These are phyloP conservation scores for Blomia tropicalis DNA, from an alignment of 2,888 invertebrate genomes.

Conservation along the genomic window DNA sequence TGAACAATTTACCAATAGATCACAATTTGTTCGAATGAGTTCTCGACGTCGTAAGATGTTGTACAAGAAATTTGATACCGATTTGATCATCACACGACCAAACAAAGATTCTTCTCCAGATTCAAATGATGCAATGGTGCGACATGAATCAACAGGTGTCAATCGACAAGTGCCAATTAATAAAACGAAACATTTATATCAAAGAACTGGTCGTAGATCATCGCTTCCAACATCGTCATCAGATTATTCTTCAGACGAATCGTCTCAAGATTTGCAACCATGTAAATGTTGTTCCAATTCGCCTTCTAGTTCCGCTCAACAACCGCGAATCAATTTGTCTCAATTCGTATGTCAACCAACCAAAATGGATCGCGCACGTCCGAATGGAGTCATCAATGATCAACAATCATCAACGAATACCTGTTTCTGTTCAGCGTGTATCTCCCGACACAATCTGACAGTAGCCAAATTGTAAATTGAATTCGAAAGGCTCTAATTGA, in stretches of 20 bases:
- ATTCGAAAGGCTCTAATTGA: too few relatives aligned
- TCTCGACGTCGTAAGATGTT: conserved; percentile 3
- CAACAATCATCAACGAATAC: background rate
- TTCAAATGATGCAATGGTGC: too few relatives aligned
- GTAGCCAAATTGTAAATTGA: background rate
- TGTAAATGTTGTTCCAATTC: background rate
- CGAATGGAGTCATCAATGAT: background rate
- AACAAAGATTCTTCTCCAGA: background rate
- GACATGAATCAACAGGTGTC: too few relatives aligned
- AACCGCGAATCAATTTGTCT: background rate
- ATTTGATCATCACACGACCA: background rate
- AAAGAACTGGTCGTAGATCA: background rate
- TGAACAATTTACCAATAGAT: background rate
- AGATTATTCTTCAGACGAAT: background rate
- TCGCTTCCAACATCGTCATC: conserved; percentile 6
- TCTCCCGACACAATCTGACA: background rate
- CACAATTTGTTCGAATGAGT: background rate
- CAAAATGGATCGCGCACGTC: background rate
- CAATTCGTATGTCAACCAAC: background rate
- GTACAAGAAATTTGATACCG: conserved; percentile 7
- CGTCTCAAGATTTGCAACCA: background rate
- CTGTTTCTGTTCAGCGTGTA: conserved; percentile 1
- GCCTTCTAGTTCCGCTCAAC: background rate
- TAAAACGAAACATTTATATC: background rate
- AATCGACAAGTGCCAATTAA: background rate